Conservation (phyloP, 2,888 invertebrate species). For the Drosophila picticornis region DNA sequence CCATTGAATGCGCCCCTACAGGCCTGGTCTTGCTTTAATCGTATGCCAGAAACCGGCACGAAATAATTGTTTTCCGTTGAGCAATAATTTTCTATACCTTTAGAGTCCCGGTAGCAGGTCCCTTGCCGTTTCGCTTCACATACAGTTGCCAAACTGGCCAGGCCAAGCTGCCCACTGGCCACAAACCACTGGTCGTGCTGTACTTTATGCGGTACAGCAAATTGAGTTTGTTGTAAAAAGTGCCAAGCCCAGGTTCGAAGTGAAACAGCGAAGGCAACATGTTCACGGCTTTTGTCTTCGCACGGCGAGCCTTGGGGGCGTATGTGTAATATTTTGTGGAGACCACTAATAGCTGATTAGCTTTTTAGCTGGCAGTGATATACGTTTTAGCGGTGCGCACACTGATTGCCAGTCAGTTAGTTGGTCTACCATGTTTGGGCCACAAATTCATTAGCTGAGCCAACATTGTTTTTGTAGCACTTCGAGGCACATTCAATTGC, state of each 20-base stretch:
- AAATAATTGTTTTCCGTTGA: constrained; percentile 79
- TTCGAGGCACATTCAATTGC: constrained; percentile 25
- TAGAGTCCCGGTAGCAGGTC: constrained; percentile 27
- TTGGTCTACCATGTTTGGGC: constrained; percentile 11
- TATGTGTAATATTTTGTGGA: constrained; percentile 55
- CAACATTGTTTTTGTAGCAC: constrained; percentile 21
- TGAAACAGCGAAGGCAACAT: neutral
- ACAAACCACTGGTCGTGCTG: constrained; percentile 7
- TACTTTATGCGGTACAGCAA: constrained; percentile 45
- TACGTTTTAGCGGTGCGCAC: constrained; percentile 24
- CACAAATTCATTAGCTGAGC: constrained; percentile 53
- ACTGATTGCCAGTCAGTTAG: constrained; percentile 43
- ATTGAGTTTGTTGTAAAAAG: constrained; percentile 71
- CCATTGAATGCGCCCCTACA: neutral
- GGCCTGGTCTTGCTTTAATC: constrained; percentile 56
- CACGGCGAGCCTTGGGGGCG: constrained; percentile 33
- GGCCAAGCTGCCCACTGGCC: constrained; percentile 22
- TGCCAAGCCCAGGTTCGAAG: constrained; percentile 38
- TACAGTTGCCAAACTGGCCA: constrained; percentile 38
- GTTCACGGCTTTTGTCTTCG: constrained; percentile 5
- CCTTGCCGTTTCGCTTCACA: constrained; percentile 41
- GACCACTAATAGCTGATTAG: constrained; percentile 63
- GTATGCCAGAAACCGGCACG: constrained; percentile 61
- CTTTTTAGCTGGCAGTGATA: constrained; percentile 58
- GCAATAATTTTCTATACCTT: constrained; percentile 75